phyloP scores from a whole-genome alignment of 1,140 invertebrate genomes.

The Bombus cullumanus region DNA sequence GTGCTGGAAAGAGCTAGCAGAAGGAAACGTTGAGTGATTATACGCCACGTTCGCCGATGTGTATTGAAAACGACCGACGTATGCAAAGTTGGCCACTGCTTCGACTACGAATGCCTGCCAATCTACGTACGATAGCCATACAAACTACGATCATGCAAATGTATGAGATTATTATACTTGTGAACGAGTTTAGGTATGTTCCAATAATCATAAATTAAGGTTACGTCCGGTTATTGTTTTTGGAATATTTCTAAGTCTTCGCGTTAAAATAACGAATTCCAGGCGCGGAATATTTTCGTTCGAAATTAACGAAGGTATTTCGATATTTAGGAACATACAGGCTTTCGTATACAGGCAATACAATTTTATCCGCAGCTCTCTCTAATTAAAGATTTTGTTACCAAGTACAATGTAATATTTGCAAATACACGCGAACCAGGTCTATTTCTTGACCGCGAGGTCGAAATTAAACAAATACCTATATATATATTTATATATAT shows the following conservation, averaged over 20 bases:
- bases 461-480: neutral
- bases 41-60: neutral
- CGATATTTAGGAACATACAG: too few species aligned
- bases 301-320: too few species aligned
- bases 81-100: neutral
- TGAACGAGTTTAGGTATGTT: neutral
- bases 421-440: too few species aligned
- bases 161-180: neutral
- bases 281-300: neutral
- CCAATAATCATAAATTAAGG: neutral
- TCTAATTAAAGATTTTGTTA: too few species aligned
- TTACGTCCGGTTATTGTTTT: neutral
- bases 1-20: neutral
- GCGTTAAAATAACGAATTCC: neutral
- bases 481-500: too few species aligned
- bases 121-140: neutral
- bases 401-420: too few species aligned
- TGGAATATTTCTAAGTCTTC: neutral
- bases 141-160: neutral
- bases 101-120: neutral
- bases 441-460: too few species aligned
- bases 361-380: too few species aligned
- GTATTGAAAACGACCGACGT: constrained; percentile 14
- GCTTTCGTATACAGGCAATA: too few species aligned
- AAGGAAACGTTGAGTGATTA: neutral